Evolutionary conservation across 1,140 invertebrate genomes (phyloP).

Genomic region (Geopemphigus sp.): DNA sequence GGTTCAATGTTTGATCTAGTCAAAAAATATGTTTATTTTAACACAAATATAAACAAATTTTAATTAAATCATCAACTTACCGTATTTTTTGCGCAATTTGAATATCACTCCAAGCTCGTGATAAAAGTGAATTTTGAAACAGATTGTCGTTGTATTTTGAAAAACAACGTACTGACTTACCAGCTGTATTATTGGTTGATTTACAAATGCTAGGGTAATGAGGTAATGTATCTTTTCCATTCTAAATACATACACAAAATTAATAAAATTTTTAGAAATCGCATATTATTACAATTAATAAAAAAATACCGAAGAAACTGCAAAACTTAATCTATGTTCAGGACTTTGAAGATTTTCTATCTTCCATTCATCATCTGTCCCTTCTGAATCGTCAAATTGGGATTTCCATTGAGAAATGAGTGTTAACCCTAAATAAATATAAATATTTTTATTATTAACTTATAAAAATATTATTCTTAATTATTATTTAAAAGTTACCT

Average conservation of each 20-base stretch:
- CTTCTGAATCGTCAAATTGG: slow-evolving; percentile 90
- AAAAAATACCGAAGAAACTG: slow-evolving; percentile 51
- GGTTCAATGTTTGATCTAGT: slow-evolving; percentile 56
- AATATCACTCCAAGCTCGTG: slow-evolving; percentile 75
- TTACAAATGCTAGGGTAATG: slow-evolving; percentile 26
- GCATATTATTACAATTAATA: background rate
- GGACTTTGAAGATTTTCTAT: slow-evolving; percentile 73
- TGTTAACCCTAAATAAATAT: slow-evolving; percentile 64
- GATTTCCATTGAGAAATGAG: slow-evolving; percentile 90
- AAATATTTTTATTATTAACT: background rate
- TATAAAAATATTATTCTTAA: background rate
- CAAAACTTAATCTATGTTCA: slow-evolving; percentile 59
- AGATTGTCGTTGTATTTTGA: slow-evolving; percentile 23
- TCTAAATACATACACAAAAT: slow-evolving; percentile 8
- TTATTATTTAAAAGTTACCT: slow-evolving; percentile 52
- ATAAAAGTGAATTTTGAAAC: slow-evolving; percentile 63
- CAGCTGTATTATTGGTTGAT: background rate
- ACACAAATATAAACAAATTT: background rate
- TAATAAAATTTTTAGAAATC: background rate
- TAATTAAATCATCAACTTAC: slow-evolving; percentile 48
- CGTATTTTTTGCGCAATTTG: slow-evolving; percentile 58
- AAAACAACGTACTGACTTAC: slow-evolving; percentile 21
- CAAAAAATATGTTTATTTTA: background rate
- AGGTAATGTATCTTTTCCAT: slow-evolving; percentile 32
- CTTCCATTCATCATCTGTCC: slow-evolving; percentile 89